phyloP scores from a whole-genome alignment of 2,888 invertebrate genomes.

The Troides helena region DNA sequence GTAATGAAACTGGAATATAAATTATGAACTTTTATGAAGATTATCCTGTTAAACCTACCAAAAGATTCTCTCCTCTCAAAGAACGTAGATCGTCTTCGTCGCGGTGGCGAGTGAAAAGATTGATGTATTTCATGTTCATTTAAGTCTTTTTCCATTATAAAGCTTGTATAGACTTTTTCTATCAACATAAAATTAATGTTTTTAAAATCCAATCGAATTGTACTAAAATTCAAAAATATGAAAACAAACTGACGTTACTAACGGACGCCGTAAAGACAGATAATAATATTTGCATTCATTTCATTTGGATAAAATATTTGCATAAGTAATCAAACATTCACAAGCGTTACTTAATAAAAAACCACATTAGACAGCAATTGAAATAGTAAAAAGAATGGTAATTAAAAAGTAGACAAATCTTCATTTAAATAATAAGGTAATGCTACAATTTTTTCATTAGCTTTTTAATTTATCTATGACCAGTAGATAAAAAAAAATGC shows the following conservation, averaged over 20 bases:
- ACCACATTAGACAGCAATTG: no score
- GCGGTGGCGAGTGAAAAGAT: constrained; percentile 63
- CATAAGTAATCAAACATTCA: neutral
- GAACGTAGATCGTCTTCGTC: constrained; percentile 68
- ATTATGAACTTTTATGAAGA: neutral
- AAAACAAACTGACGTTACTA: constrained; percentile 28
- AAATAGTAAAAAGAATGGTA: no score
- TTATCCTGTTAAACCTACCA: constrained; percentile 42
- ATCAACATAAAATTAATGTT: neutral
- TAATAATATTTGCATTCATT: no score
- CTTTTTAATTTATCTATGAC: no score
- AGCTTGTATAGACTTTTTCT: neutral
- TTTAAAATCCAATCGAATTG: constrained; percentile 6
- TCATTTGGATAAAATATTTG: neutral
- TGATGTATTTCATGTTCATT: constrained; percentile 53
- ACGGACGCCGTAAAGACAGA: constrained; percentile 27
- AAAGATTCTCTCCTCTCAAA: constrained; percentile 69
- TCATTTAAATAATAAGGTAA: no score
- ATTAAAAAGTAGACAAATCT: no score
- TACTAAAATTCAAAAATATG: constrained; percentile 28
- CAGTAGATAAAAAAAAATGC: no score
- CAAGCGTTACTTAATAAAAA: no score
- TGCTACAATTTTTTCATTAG: no score
- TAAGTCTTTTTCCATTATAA: constrained; percentile 57
- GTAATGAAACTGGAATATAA: neutral